Percentiles rank a stretch among this genome's conserved stretches.
These are phyloP conservation scores for Phylloscopus whistleri DNA, from an alignment of 2,113 vertebrate genomes.

Conservation along the genomic window DNA sequence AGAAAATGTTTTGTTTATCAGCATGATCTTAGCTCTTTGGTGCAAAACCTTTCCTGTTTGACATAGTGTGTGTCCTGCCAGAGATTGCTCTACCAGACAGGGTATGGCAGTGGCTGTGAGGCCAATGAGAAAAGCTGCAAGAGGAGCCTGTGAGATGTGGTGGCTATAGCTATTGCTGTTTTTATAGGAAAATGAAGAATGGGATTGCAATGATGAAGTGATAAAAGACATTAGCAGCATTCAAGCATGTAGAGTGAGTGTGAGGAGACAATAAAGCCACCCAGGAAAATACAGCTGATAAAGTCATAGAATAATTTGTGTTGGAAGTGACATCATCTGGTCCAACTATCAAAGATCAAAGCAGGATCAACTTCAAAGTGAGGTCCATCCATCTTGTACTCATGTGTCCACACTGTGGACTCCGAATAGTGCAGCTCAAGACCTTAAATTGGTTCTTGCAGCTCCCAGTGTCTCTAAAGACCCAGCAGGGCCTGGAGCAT, in stretches of 20 bases:
- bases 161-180: background rate
- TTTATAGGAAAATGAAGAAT: background rate
- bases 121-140: background rate
- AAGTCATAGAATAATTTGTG: background rate
- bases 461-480: background rate
- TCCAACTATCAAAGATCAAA: background rate
- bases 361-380: background rate
- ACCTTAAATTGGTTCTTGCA: background rate
- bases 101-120: background rate
- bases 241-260: background rate
- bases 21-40: background rate
- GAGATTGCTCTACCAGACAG: background rate
- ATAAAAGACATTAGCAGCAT: background rate
- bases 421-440: background rate
- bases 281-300: background rate
- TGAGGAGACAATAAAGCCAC: background rate
- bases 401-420: background rate
- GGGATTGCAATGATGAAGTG: background rate
- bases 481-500: background rate
- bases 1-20: background rate
- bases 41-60: background rate
- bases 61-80: background rate
- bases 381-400: background rate
- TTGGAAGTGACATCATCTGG: background rate
- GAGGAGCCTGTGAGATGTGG: background rate